Conservation (phyloP, 2,113 vertebrate species). For the Gymnobelideus leadbeateri region DNA sequence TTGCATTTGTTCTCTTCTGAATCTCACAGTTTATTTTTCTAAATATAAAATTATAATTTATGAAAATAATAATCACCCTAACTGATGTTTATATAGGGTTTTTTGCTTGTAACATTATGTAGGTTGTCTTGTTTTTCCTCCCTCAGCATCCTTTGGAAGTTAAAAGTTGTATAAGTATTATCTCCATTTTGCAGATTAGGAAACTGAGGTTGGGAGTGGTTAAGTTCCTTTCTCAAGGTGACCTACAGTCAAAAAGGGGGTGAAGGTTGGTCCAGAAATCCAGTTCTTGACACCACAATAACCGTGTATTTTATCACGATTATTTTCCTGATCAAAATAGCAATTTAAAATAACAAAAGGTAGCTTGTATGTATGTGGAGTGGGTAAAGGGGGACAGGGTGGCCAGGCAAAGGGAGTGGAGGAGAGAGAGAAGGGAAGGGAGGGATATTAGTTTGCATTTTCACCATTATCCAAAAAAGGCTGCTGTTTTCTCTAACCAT, state of each 20-base stretch:
- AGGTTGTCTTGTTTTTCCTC: background rate
- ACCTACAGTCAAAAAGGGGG: background rate
- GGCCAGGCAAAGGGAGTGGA: too few relatives aligned
- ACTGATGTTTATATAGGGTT: background rate
- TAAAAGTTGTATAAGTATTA: background rate
- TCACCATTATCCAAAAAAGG: slow-evolving; percentile 31
- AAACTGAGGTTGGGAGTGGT: background rate
- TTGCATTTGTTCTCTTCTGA: slow-evolving; percentile 31
- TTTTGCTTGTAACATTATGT: background rate
- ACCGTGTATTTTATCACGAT: background rate
- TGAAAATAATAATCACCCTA: background rate
- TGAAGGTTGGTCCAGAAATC: background rate
- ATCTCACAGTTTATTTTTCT: background rate
- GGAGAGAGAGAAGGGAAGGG: too few relatives aligned
- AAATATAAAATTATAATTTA: background rate
- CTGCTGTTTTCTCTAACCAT: background rate
- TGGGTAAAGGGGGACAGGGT: too few relatives aligned
- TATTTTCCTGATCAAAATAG: slow-evolving; percentile 42
- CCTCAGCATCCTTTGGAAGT: background rate
- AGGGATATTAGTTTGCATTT: slow-evolving; percentile 17
- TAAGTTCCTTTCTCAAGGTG: background rate
- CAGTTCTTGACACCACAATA: background rate
- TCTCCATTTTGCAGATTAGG: background rate
- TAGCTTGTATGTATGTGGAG: background rate
- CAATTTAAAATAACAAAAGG: slow-evolving; percentile 3